Evolutionary conservation across 2,113 vertebrate species (phyloP).

Genomic region (Atrichornis clamosus): DNA sequence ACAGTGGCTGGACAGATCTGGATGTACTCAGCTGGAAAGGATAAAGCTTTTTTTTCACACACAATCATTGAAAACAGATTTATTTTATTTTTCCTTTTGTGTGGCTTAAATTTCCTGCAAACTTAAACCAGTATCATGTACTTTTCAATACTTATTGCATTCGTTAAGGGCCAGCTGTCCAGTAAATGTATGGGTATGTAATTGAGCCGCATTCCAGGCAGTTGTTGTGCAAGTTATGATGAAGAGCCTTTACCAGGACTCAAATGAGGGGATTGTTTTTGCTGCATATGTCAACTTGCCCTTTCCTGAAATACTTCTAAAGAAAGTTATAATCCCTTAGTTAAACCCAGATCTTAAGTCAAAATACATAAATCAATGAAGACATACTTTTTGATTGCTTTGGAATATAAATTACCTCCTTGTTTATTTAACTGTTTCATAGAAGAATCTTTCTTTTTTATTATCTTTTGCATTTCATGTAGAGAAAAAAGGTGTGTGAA

Average conservation of each 20-base stretch:
- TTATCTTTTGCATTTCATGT: not conserved
- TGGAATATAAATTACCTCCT: not conserved
- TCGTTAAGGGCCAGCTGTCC: not conserved
- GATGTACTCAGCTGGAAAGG: not conserved
- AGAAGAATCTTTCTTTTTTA: not conserved
- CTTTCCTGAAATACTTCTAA: not conserved
- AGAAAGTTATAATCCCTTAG: slow-evolving; percentile 1
- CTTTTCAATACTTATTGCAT: not conserved
- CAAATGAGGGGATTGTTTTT: not conserved
- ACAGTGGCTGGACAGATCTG: not conserved
- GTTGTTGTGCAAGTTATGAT: not conserved
- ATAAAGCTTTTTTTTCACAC: not conserved
- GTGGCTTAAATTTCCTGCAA: not conserved
- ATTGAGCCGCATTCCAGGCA: not conserved
- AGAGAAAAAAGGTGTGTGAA: not conserved
- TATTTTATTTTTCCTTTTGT: not conserved
- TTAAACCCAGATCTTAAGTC: slow-evolving; percentile 1
- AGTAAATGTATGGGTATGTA: not conserved
- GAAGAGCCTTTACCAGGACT: not conserved
- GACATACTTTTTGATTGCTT: not conserved
- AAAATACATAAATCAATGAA: slow-evolving; percentile 23
- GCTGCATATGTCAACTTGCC: not conserved
- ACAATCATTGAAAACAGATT: not conserved
- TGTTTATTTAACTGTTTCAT: not conserved
- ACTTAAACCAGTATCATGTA: not conserved